These are phyloP conservation scores for Fringilla coelebs DNA, from an alignment of 2,797 vertebrate species.

Conservation along the genomic window DNA sequence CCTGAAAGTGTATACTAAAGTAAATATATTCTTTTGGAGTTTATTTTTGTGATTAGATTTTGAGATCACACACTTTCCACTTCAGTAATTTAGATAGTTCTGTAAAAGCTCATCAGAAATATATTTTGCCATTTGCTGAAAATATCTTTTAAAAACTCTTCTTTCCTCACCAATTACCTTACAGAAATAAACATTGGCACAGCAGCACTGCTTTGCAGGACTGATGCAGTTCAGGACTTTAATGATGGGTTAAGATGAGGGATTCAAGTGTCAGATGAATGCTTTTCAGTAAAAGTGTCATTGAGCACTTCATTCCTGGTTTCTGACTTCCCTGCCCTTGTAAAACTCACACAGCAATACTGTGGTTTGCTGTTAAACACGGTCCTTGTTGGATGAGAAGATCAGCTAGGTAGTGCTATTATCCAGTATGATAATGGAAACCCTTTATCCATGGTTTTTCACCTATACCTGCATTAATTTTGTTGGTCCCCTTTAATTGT, in stretches of 20 bases:
- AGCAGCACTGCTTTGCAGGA: background rate
- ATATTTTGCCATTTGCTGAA: conserved; percentile 45
- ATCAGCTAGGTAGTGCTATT: background rate
- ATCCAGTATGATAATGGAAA: background rate
- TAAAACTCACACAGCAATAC: background rate
- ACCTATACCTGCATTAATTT: background rate
- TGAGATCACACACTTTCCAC: conserved; percentile 52
- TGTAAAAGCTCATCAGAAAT: conserved; percentile 54
- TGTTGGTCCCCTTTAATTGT: background rate
- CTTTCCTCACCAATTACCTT: background rate
- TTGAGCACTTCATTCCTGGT: background rate
- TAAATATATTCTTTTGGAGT: conserved; percentile 63
- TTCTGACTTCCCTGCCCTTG: background rate
- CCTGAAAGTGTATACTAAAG: conserved; percentile 54
- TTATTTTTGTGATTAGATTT: conserved; percentile 74
- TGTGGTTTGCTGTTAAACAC: background rate
- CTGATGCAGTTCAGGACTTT: background rate
- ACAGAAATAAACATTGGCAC: conserved; percentile 15
- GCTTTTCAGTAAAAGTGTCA: background rate
- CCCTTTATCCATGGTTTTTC: background rate
- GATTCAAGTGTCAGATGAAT: background rate
- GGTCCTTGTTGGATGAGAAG: background rate
- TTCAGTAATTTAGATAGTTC: conserved; percentile 53
- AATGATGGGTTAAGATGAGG: background rate
- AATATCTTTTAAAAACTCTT: conserved; percentile 35